Evolutionary conservation across 35 echinoderm and acorn worm species (phyloP), one percentile per base, ranked within the genome.

Genomic region (Lytechinus variegatus): DNA sequence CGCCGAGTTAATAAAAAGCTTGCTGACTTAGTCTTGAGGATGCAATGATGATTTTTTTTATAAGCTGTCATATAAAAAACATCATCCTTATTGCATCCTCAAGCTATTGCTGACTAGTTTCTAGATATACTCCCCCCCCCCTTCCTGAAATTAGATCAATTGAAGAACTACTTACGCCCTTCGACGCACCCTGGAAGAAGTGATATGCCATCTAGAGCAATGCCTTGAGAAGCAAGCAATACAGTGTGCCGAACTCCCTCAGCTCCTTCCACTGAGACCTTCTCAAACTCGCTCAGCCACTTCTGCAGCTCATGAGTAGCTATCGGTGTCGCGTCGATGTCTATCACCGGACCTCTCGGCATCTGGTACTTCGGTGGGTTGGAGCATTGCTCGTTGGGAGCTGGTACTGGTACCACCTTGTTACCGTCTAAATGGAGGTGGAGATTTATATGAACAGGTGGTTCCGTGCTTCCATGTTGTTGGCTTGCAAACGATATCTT

Each of bases 341-440:
- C 87, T 89, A 89, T 53, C 13, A 10, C 87, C 28, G 87, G 87
- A 53, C 10, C 28, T 89, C 87, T 24, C 9, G 87, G 28, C 2
- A 13, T 44, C 33, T 44, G 87, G 28, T 53, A 16, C 52, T 89
- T 89, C 11, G 28, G 28, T 52, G 28, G 28, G 52, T 9, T 8
- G 29, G 10, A 27, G 87, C 87, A 89, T 29, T 89, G 87, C 27
- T 52, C 9, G 51, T 10, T 53, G 52, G 87, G 87, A 71, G 61
- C 61, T 6, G 61, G 14, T 19, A 71, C 61, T 6, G 61, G 14
- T 19, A 71, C 61, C 24, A 71, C 61, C 87, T 89, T 89, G 87
- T 89, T 89, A 44, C 28, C 87, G 87, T 89, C 52, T 89, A 89
- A 27, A 89, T 89, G 87, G 52, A 89, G 28, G 24, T 89, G 87